Evolutionary conservation across 2,113 vertebrate genomes (phyloP).

Genomic region (Sylvia atricapilla): DNA sequence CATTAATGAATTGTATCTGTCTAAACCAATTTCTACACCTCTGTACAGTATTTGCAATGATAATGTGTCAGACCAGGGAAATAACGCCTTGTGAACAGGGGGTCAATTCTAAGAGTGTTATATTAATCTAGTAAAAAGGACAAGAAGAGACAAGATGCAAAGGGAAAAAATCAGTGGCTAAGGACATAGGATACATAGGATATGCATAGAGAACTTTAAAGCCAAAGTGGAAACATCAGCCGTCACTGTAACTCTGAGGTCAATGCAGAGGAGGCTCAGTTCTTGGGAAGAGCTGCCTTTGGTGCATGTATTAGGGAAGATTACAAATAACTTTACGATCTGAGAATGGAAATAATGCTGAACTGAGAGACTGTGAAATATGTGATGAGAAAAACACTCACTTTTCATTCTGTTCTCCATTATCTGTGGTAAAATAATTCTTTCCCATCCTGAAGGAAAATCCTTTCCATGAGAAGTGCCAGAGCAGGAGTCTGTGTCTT

Average conservation of each 20-base stretch:
- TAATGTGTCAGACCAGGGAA: background rate
- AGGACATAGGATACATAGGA: background rate
- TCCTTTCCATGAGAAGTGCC: background rate
- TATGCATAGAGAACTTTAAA: background rate
- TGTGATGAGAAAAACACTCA: background rate
- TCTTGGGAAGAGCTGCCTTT: background rate
- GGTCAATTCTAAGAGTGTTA: background rate
- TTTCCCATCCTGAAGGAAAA: background rate
- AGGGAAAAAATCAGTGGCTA: background rate
- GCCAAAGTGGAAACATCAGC: background rate
- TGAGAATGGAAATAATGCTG: background rate
- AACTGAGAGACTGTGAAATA: background rate
- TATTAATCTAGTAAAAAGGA: background rate
- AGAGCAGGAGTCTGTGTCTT: background rate
- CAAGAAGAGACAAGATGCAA: background rate
- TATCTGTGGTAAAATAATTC: background rate
- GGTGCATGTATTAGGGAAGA: background rate
- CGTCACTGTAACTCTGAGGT: background rate
- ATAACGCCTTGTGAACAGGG: background rate
- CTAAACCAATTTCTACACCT: background rate
- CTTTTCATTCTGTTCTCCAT: background rate
- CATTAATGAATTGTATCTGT: background rate
- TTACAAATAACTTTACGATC: background rate
- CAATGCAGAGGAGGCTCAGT: background rate
- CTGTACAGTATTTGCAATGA: background rate